These are phyloP conservation scores for Xanthia togata DNA, from an alignment of 2,888 invertebrate species.

Conservation along the genomic window DNA sequence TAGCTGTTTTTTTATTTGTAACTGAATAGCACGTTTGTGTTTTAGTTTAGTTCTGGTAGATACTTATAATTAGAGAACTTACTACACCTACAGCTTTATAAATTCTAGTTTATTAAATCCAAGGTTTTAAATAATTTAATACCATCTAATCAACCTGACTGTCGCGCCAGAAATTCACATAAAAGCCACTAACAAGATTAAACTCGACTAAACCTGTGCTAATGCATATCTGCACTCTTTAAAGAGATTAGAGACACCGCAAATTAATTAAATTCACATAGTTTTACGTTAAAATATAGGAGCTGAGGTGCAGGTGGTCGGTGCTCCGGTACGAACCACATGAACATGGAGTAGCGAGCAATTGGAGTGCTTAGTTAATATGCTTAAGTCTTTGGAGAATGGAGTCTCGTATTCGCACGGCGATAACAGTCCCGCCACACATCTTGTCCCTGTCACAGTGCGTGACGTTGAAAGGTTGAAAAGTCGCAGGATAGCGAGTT, in stretches of 20 bases:
- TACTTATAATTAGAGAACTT: background rate
- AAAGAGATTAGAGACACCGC: constrained; percentile 48
- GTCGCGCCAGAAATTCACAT: background rate
- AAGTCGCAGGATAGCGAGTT: background rate
- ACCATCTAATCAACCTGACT: constrained; percentile 11
- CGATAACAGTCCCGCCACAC: background rate
- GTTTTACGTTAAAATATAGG: constrained; percentile 51
- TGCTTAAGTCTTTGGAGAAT: background rate
- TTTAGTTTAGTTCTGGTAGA: background rate
- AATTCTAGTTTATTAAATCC: background rate
- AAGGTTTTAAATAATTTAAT: background rate
- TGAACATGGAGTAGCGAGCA: constrained; percentile 27
- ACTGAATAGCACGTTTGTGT: background rate
- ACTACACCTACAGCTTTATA: background rate
- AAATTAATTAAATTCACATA: constrained; percentile 62
- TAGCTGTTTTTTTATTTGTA: background rate
- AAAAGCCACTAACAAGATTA: constrained; percentile 28
- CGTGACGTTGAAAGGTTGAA: background rate
- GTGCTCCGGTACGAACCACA: constrained; percentile 7
- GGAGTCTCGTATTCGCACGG: background rate
- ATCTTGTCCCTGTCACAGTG: background rate
- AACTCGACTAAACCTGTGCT: constrained; percentile 32
- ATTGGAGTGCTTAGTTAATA: constrained; percentile 25
- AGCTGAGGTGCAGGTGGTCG: constrained; percentile 47
- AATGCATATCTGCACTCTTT: constrained; percentile 53